Evolutionary conservation across 2,113 vertebrate species (phyloP).

Genomic region (Pontoporia blainvillei): DNA sequence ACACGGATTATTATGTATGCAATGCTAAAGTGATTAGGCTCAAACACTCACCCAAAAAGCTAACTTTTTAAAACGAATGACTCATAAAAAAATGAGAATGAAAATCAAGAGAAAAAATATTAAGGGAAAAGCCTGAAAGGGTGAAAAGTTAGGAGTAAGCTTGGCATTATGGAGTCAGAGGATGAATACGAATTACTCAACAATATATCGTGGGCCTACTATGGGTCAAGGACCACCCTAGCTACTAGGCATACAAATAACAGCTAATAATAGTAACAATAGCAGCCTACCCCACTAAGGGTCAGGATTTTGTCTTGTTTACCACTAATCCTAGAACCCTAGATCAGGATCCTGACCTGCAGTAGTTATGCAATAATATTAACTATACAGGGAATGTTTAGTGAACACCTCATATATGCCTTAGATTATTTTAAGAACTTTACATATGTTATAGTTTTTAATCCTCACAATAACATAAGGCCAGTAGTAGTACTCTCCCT

Average conservation of each 20-base stretch:
- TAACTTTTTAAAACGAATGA: conserved; percentile 53
- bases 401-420: background rate
- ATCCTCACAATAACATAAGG: background rate
- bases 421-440: background rate
- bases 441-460: background rate
- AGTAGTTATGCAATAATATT: background rate
- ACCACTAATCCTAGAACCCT: background rate
- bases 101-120: background rate
- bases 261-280: background rate
- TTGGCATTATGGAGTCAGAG: background rate
- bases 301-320: background rate
- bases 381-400: background rate
- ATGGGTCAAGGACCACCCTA: background rate
- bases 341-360: background rate
- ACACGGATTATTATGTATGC: conserved; percentile 48
- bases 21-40: conserved; percentile 42
- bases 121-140: background rate
- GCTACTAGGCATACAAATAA: background rate
- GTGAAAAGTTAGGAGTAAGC: background rate
- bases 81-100: conserved; percentile 32
- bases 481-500: background rate
- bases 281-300: background rate
- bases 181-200: background rate
- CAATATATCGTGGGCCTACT: background rate
- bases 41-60: background rate